A percentile compares a stretch with the other conserved stretches of the same genome.
Evolutionary conservation across 2,888 invertebrate genomes (phyloP).

Genomic region (Silvanus unidentatus): DNA sequence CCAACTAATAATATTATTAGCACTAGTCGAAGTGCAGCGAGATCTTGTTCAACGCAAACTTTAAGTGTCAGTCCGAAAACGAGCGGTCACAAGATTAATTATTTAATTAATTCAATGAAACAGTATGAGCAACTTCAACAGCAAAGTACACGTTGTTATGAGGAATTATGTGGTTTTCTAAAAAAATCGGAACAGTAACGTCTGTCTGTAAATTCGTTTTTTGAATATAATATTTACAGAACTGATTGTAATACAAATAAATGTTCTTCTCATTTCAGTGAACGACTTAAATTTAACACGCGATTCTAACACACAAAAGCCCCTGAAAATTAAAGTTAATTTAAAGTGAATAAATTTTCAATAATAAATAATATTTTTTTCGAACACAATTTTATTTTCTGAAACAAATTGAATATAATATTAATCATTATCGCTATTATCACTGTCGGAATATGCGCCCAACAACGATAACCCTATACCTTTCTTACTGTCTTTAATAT

Average conservation of each 20-base stretch:
- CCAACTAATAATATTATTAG: too few relatives aligned
- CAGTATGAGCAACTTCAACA: constrained; percentile 31
- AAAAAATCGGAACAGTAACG: not conserved
- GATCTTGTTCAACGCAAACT: constrained; percentile 9
- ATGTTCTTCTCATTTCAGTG: constrained; percentile 36
- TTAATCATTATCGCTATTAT: constrained; percentile 14
- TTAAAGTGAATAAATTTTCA: constrained; percentile 14
- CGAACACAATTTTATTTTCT: not conserved
- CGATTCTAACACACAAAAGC: constrained; percentile 31
- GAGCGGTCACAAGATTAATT: constrained; percentile 12
- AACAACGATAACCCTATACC: constrained; percentile 14
- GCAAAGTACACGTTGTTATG: constrained; percentile 33
- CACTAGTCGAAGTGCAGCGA: constrained; percentile 2
- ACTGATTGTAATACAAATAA: constrained; percentile 2
- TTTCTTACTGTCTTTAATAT: not conserved
- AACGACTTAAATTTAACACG: constrained; percentile 42
- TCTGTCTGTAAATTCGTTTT: constrained; percentile 7
- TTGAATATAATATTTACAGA: not conserved
- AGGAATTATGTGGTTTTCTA: constrained; percentile 22
- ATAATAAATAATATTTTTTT: not conserved
- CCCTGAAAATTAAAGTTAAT: constrained; percentile 31
- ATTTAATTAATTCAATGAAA: constrained; percentile 29
- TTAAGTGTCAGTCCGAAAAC: constrained; percentile 18
- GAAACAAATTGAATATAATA: not conserved
- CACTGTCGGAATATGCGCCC: constrained; percentile 22